Conservation (phyloP, 2,888 invertebrate species). For the Bellardia pandia region DNA sequence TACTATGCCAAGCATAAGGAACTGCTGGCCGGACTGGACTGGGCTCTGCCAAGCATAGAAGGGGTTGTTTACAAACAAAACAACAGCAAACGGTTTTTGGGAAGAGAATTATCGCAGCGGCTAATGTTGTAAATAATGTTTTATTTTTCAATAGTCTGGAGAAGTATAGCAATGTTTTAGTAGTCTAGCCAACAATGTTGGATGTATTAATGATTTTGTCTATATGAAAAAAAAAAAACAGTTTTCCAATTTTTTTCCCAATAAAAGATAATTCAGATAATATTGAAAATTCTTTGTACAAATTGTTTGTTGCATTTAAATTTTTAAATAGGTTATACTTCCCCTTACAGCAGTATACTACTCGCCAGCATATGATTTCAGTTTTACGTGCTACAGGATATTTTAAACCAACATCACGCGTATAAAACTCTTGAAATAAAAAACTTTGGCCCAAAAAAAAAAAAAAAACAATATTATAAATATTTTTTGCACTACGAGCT, state of each 20-base stretch:
- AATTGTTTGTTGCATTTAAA: too few relatives aligned
- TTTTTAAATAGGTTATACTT: constrained; percentile 6
- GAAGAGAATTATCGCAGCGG: neutral
- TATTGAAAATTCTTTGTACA: too few relatives aligned
- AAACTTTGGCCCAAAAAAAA: constrained; percentile 28
- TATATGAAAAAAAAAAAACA: too few relatives aligned
- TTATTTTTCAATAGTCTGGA: neutral
- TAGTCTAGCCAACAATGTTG: neutral
- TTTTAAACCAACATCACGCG: constrained; percentile 69
- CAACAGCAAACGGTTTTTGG: neutral
- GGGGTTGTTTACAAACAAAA: neutral
- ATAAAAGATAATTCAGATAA: too few relatives aligned
- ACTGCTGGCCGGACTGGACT: neutral
- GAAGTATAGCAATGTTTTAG: neutral
- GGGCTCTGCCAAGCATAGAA: too few relatives aligned
- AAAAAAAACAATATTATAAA: neutral
- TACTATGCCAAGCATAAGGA: constrained; percentile 49
- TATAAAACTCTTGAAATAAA: constrained; percentile 57
- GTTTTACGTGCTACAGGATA: constrained; percentile 71
- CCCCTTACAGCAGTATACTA: neutral
- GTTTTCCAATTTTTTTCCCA: too few relatives aligned
- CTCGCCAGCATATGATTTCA: constrained; percentile 73
- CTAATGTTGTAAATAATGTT: constrained; percentile 20
- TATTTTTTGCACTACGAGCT: constrained; percentile 7
- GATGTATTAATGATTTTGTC: too few relatives aligned